Conservation (phyloP, 1,140 invertebrate species). For the Calycopis cecrops region DNA sequence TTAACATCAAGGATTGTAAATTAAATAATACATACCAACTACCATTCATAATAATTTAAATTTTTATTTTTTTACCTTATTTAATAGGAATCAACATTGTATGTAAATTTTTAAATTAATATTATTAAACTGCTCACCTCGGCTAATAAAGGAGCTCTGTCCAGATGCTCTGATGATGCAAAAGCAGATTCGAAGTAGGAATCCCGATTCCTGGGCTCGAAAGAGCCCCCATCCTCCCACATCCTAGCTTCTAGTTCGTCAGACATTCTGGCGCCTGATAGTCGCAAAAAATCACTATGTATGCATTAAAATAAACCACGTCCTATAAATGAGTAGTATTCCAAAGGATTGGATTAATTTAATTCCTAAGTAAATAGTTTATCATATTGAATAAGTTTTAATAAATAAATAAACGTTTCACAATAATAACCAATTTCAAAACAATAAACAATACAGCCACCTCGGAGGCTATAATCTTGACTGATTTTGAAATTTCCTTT, state of each 20-base stretch:
- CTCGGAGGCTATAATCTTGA: slow-evolving; percentile 3
- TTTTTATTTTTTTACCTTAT: too few relatives aligned
- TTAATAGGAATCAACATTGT: too few relatives aligned
- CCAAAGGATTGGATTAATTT: too few relatives aligned
- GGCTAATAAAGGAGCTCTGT: slow-evolving; percentile 61
- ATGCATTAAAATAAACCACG: slow-evolving; percentile 14
- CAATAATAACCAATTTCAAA: slow-evolving; percentile 12
- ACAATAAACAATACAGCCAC: slow-evolving; percentile 14
- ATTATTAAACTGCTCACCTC: slow-evolving; percentile 53
- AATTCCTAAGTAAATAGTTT: too few relatives aligned
- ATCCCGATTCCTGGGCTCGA: slow-evolving; percentile 47
- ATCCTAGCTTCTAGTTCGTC: slow-evolving; percentile 66
- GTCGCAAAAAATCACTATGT: slow-evolving; percentile 19
- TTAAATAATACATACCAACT: too few relatives aligned
- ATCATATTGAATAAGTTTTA: not conserved
- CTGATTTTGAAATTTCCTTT: slow-evolving; percentile 5
- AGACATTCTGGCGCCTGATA: slow-evolving; percentile 62
- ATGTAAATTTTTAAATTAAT: too few relatives aligned
- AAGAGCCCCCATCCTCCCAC: slow-evolving; percentile 63
- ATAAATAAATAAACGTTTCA: not conserved
- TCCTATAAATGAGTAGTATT: too few relatives aligned
- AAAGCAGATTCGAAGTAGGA: slow-evolving; percentile 62
- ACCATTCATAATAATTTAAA: too few relatives aligned
- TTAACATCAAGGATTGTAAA: too few relatives aligned
- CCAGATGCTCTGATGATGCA: slow-evolving; percentile 62